These are phyloP conservation scores for Heliconius cydno DNA, from an alignment of 2,888 invertebrate genomes.

Conservation along the genomic window DNA sequence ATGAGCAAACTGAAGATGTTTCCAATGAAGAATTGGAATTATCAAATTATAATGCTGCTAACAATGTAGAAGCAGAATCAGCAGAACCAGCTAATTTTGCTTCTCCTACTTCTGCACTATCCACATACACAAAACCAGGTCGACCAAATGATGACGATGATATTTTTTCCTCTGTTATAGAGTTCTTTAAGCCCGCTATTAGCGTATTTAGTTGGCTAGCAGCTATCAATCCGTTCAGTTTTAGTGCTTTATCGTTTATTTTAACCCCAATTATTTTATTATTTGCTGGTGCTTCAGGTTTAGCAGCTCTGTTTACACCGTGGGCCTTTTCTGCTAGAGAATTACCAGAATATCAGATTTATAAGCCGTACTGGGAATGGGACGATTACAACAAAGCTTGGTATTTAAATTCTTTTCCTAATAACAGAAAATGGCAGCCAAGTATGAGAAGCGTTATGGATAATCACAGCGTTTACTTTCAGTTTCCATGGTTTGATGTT, in stretches of 20 bases:
- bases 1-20: conserved; percentile 65
- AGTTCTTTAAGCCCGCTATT: conserved; percentile 79
- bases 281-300: conserved; percentile 84
- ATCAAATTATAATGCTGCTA: conserved; percentile 69
- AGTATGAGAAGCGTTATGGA: conserved; percentile 53
- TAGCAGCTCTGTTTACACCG: conserved; percentile 85
- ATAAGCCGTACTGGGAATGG: conserved; percentile 83
- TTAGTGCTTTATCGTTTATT: conserved; percentile 83
- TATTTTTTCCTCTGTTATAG: conserved; percentile 71
- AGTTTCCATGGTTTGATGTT: conserved; percentile 58
- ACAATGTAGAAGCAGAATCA: conserved; percentile 58
- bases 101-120: conserved; percentile 60
- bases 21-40: conserved; percentile 68
- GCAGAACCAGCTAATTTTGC: conserved; percentile 58
- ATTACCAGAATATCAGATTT: conserved; percentile 66
- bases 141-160: conserved; percentile 60
- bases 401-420: conserved; percentile 71
- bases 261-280: conserved; percentile 86
- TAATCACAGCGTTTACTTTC: conserved; percentile 46
- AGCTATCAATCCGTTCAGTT: conserved; percentile 83
- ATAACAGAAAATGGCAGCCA: conserved; percentile 59
- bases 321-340: conserved; percentile 82
- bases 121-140: conserved; percentile 62
- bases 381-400: conserved; percentile 82
- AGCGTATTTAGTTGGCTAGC: conserved; percentile 80